Evolutionary conservation across 2,797 vertebrate genomes (phyloP).

Genomic region (Spinus pinus): DNA sequence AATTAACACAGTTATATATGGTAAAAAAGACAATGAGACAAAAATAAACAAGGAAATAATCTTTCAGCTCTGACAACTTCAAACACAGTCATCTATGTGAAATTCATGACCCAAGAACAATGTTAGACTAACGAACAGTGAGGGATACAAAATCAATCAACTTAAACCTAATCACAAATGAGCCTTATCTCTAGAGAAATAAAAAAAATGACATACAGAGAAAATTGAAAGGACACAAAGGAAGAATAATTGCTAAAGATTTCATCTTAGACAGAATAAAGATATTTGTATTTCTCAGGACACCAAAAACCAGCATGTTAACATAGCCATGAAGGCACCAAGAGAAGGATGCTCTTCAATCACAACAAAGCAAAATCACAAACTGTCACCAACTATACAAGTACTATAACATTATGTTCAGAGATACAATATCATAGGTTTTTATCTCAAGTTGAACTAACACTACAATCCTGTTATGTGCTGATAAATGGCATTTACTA

Average conservation of each 20-base stretch:
- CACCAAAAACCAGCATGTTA: not conserved
- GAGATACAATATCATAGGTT: not conserved
- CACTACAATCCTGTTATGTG: not conserved
- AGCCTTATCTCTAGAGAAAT: not conserved
- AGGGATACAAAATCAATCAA: not conserved
- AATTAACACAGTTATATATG: not conserved
- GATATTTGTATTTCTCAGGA: not conserved
- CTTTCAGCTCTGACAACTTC: not conserved
- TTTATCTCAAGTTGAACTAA: not conserved
- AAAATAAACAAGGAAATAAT: not conserved
- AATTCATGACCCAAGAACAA: not conserved
- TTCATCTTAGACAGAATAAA: not conserved
- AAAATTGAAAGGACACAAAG: not conserved
- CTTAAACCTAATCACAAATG: not conserved
- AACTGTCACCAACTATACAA: not conserved
- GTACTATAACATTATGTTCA: not conserved
- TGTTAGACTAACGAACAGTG: not conserved
- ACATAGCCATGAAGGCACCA: not conserved
- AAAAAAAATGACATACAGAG: not conserved
- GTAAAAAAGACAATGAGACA: not conserved
- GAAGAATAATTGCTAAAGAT: not conserved
- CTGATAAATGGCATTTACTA: not conserved
- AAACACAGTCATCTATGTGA: not conserved
- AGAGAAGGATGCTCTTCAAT: not conserved
- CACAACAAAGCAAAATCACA: not conserved